Percentiles rank a stretch among this genome's conserved stretches.
phyloP scores from a whole-genome alignment of 1,140 invertebrate genomes.

The Brachionus rubens region DNA sequence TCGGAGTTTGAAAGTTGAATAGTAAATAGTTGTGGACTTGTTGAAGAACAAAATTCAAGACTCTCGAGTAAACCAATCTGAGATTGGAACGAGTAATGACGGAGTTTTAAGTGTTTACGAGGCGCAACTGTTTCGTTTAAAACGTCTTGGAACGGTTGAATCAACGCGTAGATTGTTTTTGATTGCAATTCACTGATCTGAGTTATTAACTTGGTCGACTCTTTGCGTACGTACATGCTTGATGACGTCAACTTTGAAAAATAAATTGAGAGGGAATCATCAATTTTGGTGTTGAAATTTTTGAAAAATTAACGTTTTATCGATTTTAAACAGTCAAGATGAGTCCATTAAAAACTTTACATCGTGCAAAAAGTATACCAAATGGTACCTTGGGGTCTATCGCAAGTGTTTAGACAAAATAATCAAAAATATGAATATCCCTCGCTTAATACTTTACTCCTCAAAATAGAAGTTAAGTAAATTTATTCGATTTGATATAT shows the following conservation, averaged over 20 bases:
- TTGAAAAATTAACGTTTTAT: too few relatives aligned
- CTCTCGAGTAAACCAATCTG: slow-evolving; percentile 46
- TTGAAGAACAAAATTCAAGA: slow-evolving; percentile 40
- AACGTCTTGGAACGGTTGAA: slow-evolving; percentile 89
- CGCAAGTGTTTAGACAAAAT: too few relatives aligned
- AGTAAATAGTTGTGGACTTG: slow-evolving; percentile 16
- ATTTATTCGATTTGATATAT: too few relatives aligned
- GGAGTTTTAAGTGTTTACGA: slow-evolving; percentile 67
- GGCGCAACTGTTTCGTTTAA: slow-evolving; percentile 90
- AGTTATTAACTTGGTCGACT: slow-evolving; percentile 80
- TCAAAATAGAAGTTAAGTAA: too few relatives aligned
- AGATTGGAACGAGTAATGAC: slow-evolving; percentile 24
- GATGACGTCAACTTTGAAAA: slow-evolving; percentile 60
- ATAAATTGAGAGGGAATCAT: too few relatives aligned
- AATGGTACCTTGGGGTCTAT: too few relatives aligned
- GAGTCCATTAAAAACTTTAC: too few relatives aligned
- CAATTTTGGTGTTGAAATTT: too few relatives aligned
- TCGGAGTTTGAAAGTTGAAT: slow-evolving; percentile 8
- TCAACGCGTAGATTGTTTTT: slow-evolving; percentile 82
- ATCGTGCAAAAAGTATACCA: too few relatives aligned
- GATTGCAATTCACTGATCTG: slow-evolving; percentile 78
- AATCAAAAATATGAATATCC: too few relatives aligned
- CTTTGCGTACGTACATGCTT: slow-evolving; percentile 82
- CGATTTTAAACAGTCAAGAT: too few relatives aligned
- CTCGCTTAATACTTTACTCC: too few relatives aligned